Evolutionary conservation across 2,797 vertebrate species (phyloP).

Genomic region (Sebastiscus tertius): DNA sequence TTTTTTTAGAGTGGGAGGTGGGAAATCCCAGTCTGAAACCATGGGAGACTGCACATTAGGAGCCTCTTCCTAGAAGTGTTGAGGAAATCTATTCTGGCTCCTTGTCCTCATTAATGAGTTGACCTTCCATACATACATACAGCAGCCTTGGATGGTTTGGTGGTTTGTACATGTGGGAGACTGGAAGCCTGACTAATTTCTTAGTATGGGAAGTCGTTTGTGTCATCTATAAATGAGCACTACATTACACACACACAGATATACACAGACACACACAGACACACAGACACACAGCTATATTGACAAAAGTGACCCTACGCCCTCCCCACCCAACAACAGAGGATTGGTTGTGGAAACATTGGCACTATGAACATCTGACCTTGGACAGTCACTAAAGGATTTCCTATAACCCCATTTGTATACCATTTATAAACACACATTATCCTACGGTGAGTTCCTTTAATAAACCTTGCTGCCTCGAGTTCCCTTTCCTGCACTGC

Average conservation of each 20-base stretch:
- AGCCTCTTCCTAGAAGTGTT: constrained; percentile 28
- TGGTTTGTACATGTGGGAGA: neutral
- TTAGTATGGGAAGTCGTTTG: neutral
- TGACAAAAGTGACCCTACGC: neutral
- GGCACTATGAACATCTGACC: constrained; percentile 24
- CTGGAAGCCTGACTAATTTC: constrained; percentile 29
- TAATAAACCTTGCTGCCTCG: constrained; percentile 63
- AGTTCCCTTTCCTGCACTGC: constrained; percentile 59
- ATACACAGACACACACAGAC: neutral
- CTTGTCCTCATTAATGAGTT: neutral
- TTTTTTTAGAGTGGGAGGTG: neutral
- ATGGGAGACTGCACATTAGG: neutral
- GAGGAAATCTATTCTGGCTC: constrained; percentile 5
- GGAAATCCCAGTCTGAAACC: constrained; percentile 1
- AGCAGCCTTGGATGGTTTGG: neutral
- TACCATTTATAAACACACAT: constrained; percentile 45
- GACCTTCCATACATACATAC: neutral
- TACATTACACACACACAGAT: neutral
- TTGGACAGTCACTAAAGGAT: constrained; percentile 52
- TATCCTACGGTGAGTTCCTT: constrained; percentile 60
- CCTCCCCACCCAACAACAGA: neutral
- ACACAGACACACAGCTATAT: neutral
- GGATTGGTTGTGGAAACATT: constrained; percentile 18
- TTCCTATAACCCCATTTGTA: constrained; percentile 53
- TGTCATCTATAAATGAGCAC: neutral